Conservation (phyloP, 2,888 invertebrate species). For the Hoplodrina blanda region DNA sequence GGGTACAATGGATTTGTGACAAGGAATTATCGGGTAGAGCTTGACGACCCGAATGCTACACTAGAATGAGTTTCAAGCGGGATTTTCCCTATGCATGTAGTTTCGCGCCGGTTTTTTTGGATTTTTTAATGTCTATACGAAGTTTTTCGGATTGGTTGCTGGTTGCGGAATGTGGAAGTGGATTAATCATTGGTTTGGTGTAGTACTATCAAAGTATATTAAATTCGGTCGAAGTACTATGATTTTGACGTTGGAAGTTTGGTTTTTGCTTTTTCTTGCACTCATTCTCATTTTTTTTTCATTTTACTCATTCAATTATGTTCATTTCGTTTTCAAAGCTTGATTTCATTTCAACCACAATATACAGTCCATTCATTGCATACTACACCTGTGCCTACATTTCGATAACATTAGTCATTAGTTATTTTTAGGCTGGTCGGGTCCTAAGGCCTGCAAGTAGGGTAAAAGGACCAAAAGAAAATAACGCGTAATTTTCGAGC, state of each 20-base stretch:
- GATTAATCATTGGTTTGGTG: neutral
- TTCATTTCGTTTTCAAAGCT: too few species aligned
- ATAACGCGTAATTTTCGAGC: constrained; percentile 3
- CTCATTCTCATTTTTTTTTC: too few species aligned
- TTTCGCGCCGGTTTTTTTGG: constrained; percentile 25
- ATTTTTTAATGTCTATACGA: constrained; percentile 29
- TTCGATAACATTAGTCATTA: neutral
- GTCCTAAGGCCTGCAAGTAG: neutral
- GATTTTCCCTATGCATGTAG: constrained; percentile 47
- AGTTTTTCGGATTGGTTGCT: neutral
- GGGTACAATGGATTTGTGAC: constrained; percentile 67
- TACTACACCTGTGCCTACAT: too few species aligned
- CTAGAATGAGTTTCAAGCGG: constrained; percentile 56
- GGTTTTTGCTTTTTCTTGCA: too few species aligned
- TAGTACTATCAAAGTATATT: neutral
- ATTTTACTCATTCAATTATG: too few species aligned
- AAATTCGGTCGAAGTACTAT: neutral
- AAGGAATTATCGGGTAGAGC: constrained; percentile 67
- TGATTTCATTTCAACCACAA: too few species aligned
- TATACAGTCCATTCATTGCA: too few species aligned
- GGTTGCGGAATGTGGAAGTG: neutral
- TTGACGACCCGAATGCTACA: constrained; percentile 59
- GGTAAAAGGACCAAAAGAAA: neutral
- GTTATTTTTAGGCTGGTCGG: neutral
- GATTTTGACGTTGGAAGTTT: too few species aligned